Conservation (phyloP, 64 coral and sea anemone genomes). For the Orbicella faveolata region DNA sequence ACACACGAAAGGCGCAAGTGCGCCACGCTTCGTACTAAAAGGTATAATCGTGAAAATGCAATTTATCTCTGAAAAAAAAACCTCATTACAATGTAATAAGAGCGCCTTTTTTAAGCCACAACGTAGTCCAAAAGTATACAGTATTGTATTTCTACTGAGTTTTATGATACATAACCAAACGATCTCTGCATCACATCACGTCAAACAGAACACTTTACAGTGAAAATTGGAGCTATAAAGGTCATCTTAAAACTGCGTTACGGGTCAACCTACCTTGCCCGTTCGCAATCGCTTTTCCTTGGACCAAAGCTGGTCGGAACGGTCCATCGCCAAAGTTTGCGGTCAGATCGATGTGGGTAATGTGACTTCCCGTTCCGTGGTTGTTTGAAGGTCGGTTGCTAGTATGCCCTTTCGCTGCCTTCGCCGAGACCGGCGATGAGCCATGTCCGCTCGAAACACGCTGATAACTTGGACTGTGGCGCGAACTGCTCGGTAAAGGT, state of each 20-base stretch:
- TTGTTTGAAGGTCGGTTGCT: slow-evolving; percentile 55
- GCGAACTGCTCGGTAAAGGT: slow-evolving; percentile 51
- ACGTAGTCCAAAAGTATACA: neutral
- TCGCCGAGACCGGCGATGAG: slow-evolving; percentile 2
- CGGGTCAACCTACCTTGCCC: slow-evolving; percentile 19
- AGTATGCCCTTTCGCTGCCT: slow-evolving; percentile 35
- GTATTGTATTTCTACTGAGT: neutral
- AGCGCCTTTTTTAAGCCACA: neutral
- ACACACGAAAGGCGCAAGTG: neutral
- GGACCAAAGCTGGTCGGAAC: slow-evolving; percentile 56
- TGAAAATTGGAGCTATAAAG: neutral
- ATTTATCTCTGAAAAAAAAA: neutral
- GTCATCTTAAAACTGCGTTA: neutral
- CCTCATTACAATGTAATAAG: neutral
- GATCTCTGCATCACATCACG: neutral
- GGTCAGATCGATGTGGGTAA: slow-evolving; percentile 58
- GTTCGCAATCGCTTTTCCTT: slow-evolving; percentile 63
- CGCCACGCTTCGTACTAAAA: neutral
- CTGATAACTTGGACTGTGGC: slow-evolving; percentile 20
- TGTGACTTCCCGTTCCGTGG: slow-evolving; percentile 34
- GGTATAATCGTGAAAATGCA: neutral
- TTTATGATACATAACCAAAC: neutral
- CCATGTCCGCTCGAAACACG: slow-evolving; percentile 48
- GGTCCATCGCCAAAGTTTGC: slow-evolving; percentile 61
- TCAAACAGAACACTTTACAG: neutral